These are phyloP conservation scores for Bubo bubo DNA, from an alignment of 2,113 vertebrate genomes.

Conservation along the genomic window DNA sequence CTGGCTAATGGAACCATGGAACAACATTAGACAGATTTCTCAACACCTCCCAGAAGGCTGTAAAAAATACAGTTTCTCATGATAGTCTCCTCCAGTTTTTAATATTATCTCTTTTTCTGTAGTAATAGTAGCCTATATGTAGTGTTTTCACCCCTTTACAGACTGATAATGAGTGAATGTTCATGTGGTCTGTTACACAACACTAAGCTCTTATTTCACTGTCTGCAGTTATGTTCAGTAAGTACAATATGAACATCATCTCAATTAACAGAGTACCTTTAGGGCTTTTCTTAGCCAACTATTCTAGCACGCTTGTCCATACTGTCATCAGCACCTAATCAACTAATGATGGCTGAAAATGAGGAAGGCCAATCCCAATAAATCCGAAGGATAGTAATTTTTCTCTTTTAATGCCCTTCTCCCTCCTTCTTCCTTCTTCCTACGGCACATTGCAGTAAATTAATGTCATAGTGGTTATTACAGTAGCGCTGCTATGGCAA, in stretches of 20 bases:
- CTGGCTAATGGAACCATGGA: not conserved
- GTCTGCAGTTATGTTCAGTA: slow-evolving; percentile 70
- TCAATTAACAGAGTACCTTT: slow-evolving; percentile 80
- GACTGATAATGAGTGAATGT: slow-evolving; percentile 59
- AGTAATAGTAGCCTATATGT: not conserved
- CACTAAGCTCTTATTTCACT: slow-evolving; percentile 58
- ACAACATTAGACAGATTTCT: not conserved
- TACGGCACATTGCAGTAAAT: slow-evolving; percentile 82
- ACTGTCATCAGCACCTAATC: slow-evolving; percentile 84
- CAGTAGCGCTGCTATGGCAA: slow-evolving; percentile 77
- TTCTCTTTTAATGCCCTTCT: slow-evolving; percentile 86
- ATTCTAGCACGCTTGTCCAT: slow-evolving; percentile 74
- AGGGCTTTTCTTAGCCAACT: slow-evolving; percentile 74
- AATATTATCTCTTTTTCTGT: not conserved
- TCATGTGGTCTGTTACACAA: slow-evolving; percentile 53
- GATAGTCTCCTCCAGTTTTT: not conserved
- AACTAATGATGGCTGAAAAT: slow-evolving; percentile 88
- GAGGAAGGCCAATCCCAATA: slow-evolving; percentile 85
- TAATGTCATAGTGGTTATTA: slow-evolving; percentile 83
- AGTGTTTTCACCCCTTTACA: slow-evolving; percentile 33
- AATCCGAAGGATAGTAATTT: slow-evolving; percentile 83
- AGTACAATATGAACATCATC: slow-evolving; percentile 75
- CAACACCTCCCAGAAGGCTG: not conserved
- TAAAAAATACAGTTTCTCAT: not conserved
- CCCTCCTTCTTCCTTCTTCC: slow-evolving; percentile 79